phyloP scores from a whole-genome alignment of 92 coral and sea anemone species.

The Porites evermanni region DNA sequence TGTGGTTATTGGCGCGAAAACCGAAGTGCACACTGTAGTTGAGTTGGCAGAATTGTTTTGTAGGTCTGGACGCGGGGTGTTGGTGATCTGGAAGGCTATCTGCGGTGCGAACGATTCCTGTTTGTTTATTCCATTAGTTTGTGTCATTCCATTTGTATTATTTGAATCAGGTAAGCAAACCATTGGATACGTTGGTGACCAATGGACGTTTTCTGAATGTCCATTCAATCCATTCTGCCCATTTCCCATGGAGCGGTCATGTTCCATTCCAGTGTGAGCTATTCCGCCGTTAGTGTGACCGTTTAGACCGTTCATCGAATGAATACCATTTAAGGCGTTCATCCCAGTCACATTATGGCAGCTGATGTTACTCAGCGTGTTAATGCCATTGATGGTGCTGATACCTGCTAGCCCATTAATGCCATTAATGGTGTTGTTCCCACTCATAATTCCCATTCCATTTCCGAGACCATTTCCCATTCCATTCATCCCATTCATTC shows the following conservation, averaged over 20 bases:
- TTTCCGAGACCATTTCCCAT: constrained; percentile 86
- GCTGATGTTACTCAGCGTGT: constrained; percentile 80
- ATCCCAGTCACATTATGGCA: constrained; percentile 84
- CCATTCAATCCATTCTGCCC: constrained; percentile 82
- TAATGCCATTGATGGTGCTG: constrained; percentile 82
- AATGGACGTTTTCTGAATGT: constrained; percentile 84
- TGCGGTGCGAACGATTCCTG: constrained; percentile 80
- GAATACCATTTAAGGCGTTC: constrained; percentile 84
- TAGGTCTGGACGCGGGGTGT: constrained; percentile 86
- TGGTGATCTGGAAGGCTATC: constrained; percentile 91
- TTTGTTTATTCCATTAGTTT: constrained; percentile 79
- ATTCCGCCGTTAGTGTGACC: constrained; percentile 80
- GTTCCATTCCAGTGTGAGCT: constrained; percentile 77
- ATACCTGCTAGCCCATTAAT: constrained; percentile 83
- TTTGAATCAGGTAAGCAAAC: constrained; percentile 95
- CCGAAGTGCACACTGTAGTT: constrained; percentile 88
- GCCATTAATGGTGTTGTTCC: constrained; percentile 76
- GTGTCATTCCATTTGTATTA: constrained; percentile 81
- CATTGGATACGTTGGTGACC: constrained; percentile 96
- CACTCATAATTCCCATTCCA: constrained; percentile 94
- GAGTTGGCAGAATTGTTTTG: constrained; percentile 68
- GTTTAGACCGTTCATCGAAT: constrained; percentile 87
- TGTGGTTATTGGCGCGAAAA: constrained; percentile 91
- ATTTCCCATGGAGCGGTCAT: constrained; percentile 72
- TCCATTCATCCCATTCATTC: constrained; percentile 86